Evolutionary conservation across 2,113 vertebrate species (phyloP).

Genomic region (Phaethon lepturus): DNA sequence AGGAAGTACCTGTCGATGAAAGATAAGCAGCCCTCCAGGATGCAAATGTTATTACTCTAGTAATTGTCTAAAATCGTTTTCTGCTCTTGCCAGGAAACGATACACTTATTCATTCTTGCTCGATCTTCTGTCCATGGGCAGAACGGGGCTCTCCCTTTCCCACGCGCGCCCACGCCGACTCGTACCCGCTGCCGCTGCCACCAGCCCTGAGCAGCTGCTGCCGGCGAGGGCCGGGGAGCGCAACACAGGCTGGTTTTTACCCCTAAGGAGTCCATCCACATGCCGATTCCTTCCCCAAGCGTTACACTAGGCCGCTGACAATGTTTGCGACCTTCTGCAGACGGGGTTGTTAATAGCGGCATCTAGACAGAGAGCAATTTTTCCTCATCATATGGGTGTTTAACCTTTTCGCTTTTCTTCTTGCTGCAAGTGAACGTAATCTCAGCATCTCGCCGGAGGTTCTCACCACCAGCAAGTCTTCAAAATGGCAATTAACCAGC

Average conservation of each 20-base stretch:
- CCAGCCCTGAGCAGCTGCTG: neutral
- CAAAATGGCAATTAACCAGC: neutral
- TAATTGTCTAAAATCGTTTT: neutral
- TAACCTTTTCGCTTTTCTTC: slow-evolving; percentile 2
- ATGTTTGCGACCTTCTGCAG: neutral
- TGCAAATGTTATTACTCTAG: neutral
- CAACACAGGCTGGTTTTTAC: neutral
- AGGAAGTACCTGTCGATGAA: slow-evolving; percentile 39
- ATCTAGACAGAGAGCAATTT: neutral
- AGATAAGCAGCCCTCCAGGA: slow-evolving; percentile 24
- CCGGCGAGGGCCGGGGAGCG: accelerated
- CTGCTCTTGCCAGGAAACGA: neutral
- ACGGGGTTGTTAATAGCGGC: neutral
- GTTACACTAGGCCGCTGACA: neutral
- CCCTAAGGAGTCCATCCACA: neutral
- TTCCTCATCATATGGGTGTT: neutral
- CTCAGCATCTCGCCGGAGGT: neutral
- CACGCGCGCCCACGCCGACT: accelerated
- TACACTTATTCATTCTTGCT: neutral
- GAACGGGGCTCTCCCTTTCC: neutral
- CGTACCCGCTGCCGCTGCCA: accelerated
- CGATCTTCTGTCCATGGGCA: neutral
- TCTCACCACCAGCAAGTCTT: neutral
- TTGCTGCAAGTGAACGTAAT: neutral
- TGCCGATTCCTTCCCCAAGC: neutral